Evolutionary conservation across 2,113 vertebrate species (phyloP).

Genomic region (Neofelis nebulosa): DNA sequence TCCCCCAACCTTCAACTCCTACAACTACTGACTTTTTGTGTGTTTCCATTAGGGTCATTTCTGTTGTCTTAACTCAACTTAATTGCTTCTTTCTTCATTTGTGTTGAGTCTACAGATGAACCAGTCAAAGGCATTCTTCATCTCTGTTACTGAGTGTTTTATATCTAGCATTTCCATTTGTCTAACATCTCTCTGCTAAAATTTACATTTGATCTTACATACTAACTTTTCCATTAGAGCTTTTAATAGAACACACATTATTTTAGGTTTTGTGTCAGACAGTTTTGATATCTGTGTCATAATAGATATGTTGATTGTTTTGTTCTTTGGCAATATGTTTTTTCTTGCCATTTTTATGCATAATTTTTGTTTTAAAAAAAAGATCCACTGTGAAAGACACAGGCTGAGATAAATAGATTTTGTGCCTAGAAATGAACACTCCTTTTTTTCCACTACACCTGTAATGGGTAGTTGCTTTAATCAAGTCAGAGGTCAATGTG

Average conservation of each 20-base stretch:
- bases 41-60: not conserved
- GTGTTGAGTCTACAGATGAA: not conserved
- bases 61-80: not conserved
- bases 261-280: not conserved
- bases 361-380: not conserved
- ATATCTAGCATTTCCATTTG: not conserved
- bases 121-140: not conserved
- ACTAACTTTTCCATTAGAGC: not conserved
- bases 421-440: not conserved
- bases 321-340: not conserved
- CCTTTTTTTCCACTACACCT: not conserved
- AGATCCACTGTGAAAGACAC: not conserved
- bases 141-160: not conserved
- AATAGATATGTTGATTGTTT: not conserved
- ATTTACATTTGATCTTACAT: not conserved
- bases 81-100: not conserved
- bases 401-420: not conserved
- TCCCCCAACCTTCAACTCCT: not conserved
- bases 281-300: not conserved
- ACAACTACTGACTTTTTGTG: not conserved
- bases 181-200: not conserved
- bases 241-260: not conserved
- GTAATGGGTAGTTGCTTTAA: not conserved
- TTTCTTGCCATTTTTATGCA: not conserved
- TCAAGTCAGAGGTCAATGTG: not conserved